phyloP scores from a whole-genome alignment of 1,140 invertebrate species.

The Oryzaephilus surinamensis region DNA sequence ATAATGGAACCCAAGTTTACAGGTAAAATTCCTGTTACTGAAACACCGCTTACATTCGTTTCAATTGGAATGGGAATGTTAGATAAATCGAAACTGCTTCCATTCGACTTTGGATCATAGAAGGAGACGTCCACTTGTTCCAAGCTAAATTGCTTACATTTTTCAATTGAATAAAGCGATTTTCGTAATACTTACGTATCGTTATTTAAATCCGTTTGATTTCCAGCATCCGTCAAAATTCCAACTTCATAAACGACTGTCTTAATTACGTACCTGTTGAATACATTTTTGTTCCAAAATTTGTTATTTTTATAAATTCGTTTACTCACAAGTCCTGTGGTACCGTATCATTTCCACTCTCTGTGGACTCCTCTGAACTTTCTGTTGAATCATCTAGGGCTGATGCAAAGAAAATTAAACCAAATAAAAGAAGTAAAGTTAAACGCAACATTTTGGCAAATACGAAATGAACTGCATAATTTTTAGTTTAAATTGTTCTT shows the following conservation, averaged over 20 bases:
- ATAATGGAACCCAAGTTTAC: conserved; percentile 36
- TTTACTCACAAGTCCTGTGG: conserved; percentile 11
- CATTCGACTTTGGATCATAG: conserved; percentile 40
- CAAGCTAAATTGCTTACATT: conserved; percentile 34
- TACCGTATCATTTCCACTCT: conserved; percentile 3
- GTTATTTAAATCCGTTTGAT: conserved; percentile 34
- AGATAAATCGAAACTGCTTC: conserved; percentile 38
- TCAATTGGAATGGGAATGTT: conserved; percentile 42
- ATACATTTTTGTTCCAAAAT: not conserved
- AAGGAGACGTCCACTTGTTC: conserved; percentile 45
- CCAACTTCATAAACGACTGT: conserved; percentile 48
- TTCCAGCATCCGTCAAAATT: conserved; percentile 42
- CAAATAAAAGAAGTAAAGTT: not conserved
- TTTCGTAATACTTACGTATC: conserved; percentile 18
- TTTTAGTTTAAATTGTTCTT: too few relatives aligned
- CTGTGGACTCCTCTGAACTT: not conserved
- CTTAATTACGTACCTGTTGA: conserved; percentile 44
- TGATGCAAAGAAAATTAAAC: not conserved
- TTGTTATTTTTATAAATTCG: not conserved
- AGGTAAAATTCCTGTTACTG: conserved; percentile 40
- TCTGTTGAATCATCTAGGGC: not conserved
- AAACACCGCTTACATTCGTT: conserved; percentile 41
- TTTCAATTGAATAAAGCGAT: not conserved
- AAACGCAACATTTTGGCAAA: too few relatives aligned
- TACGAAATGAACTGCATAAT: not conserved